Evolutionary conservation across 2,888 invertebrate species (phyloP), one percentile per base, ranked within the genome.

Genomic region (Scaptomyza flava): DNA sequence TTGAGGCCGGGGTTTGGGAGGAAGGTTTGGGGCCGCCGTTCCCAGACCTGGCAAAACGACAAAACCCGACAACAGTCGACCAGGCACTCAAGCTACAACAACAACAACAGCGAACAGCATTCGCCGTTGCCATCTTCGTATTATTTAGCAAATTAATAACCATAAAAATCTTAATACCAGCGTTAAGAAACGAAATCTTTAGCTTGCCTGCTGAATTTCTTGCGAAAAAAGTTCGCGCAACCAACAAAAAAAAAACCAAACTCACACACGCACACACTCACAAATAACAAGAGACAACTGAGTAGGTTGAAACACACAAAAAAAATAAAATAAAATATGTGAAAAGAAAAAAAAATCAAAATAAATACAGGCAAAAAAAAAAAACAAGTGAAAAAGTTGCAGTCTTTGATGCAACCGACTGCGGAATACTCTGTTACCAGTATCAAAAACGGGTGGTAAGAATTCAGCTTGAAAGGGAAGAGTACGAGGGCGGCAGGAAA

Each of bases 61-160:
- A 36, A 36, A 42, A 38, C 17, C 17, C 38, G 43, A 3, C 69
- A 65, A 71, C 54, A 68, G 53, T 61, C 72, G 58, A 72, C 50
- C 36, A 43, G 59, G 42, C 72, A 73, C 74, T 65, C 74, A 77
- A 38, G 17, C 58, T 43, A 45, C 50, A 59, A 9, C 45, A 43
- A 23, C 34, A 41, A 20, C 38, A 33, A 47, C 38, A 46, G 34
- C 63, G 58, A 58, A 41, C 67, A 72, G 46, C 51, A 54, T 61
- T 73, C 70, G 46, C 53, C 50, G 59, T 64, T 81, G 81, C 63
- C 85, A 78, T 77, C 87, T 77, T 78, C 72, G 73, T 78, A 80
- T 85, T 84, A 87, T 82, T 87, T 84, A 80, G 82, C 87, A 79
- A 85, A 85, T 85, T 85, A 86, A 85, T 86, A 88, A 83, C 83